These are phyloP conservation scores for Oreochromis mossambicus DNA, from an alignment of 2,797 vertebrate genomes.

Conservation along the genomic window DNA sequence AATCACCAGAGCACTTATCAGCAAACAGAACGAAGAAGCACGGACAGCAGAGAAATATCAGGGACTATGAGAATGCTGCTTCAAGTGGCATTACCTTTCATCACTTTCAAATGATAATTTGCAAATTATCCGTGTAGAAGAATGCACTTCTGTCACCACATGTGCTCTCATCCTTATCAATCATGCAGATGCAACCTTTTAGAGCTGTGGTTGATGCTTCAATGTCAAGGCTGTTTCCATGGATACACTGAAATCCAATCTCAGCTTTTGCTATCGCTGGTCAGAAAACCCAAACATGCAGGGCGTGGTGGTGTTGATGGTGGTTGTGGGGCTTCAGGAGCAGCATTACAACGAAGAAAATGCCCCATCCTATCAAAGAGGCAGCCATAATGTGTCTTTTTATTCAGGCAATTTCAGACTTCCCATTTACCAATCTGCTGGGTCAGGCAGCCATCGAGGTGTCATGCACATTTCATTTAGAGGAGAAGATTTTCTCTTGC, in stretches of 20 bases:
- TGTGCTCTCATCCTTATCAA: constrained; percentile 37
- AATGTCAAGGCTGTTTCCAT: constrained; percentile 63
- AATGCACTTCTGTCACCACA: not conserved
- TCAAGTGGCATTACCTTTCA: not conserved
- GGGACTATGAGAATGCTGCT: not conserved
- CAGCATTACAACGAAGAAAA: not conserved
- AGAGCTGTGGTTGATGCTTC: constrained; percentile 40
- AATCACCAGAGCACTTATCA: not conserved
- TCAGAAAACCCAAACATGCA: constrained; percentile 43
- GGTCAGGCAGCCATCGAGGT: constrained; percentile 46
- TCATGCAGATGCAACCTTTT: constrained; percentile 62
- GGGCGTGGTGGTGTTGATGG: not conserved
- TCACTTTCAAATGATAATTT: not conserved
- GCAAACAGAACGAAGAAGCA: not conserved
- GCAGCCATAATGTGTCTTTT: constrained; percentile 21
- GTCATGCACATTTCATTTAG: constrained; percentile 58
- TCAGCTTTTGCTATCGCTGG: constrained; percentile 1
- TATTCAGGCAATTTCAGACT: constrained; percentile 35
- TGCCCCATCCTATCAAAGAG: not conserved
- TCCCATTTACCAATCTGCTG: constrained; percentile 19
- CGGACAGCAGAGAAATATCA: not conserved
- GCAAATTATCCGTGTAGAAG: not conserved
- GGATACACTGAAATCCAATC: constrained; percentile 52
- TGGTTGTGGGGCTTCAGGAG: not conserved
- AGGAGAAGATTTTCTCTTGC: constrained; percentile 63